Percentiles rank a stretch among this genome's conserved stretches.
phyloP scores from a whole-genome alignment of 2,888 invertebrate genomes.

The Drosophila putrida region DNA sequence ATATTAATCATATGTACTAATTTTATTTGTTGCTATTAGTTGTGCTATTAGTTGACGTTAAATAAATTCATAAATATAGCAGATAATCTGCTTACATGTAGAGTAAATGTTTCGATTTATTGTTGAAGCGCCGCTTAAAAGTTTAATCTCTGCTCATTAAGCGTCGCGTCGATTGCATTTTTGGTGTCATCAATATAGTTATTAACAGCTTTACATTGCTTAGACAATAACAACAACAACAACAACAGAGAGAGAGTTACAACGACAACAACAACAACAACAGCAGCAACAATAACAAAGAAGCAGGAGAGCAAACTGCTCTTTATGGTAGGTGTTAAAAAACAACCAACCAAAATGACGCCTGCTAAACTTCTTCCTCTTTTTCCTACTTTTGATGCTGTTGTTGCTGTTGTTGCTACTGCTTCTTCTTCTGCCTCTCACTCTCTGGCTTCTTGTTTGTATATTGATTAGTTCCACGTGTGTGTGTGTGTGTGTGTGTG shows the following conservation, averaged over 20 bases:
- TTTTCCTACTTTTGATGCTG: background rate
- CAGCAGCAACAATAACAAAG: background rate
- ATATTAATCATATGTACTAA: too few species aligned
- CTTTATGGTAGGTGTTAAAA: conserved; percentile 61
- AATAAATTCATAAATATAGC: background rate
- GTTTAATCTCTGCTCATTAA: background rate
- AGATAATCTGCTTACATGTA: background rate
- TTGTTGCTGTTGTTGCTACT: conserved; percentile 2
- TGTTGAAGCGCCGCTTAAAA: conserved; percentile 1
- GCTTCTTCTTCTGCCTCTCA: conserved; percentile 15
- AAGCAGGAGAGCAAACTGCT: conserved; percentile 22
- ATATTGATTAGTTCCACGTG: conserved; percentile 66
- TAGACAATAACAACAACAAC: conserved; percentile 1
- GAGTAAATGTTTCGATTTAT: conserved; percentile 15
- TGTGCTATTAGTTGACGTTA: too few species aligned
- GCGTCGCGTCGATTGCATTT: conserved; percentile 1
- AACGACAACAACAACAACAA: conserved; percentile 18
- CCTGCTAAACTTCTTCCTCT: conserved; percentile 12
- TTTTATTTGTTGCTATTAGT: too few species aligned
- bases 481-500: conserved; percentile 21
- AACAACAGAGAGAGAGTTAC: conserved; percentile 22
- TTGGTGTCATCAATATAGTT: conserved; percentile 27
- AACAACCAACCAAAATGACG: conserved; percentile 78
- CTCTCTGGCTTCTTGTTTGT: conserved; percentile 40
- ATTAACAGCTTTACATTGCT: conserved; percentile 33